phyloP scores from a whole-genome alignment of 2,888 invertebrate genomes.

The Sclerodermus sp. region DNA sequence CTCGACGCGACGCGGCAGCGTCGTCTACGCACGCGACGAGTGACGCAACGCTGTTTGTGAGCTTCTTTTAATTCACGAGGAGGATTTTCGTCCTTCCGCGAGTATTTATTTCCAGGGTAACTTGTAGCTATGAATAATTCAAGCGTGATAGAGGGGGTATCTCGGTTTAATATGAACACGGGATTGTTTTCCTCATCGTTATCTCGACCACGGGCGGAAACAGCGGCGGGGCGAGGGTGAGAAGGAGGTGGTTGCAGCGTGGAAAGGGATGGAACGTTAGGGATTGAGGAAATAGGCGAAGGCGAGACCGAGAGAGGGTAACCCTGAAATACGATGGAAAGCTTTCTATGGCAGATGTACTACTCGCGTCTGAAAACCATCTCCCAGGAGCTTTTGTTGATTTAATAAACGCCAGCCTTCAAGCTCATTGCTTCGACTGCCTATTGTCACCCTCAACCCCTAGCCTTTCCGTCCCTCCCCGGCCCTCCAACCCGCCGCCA shows the following conservation, averaged over 20 bases:
- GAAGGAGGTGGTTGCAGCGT: background rate
- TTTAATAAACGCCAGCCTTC: constrained; percentile 44
- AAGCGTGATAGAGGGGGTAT: no score
- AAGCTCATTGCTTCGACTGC: constrained; percentile 27
- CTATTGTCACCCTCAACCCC: constrained; percentile 25
- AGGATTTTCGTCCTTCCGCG: no score
- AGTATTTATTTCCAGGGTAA: no score
- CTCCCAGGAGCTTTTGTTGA: constrained; percentile 39
- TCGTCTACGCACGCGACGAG: no score
- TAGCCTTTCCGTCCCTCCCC: constrained; percentile 6
- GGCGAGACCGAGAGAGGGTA: constrained; percentile 1
- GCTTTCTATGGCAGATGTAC: constrained; percentile 39
- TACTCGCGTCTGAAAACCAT: constrained; percentile 35
- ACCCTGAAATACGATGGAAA: constrained; percentile 25
- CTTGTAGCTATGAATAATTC: no score
- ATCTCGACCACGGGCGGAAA: no score
- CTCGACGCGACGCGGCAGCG: no score
- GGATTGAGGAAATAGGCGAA: constrained; percentile 1
- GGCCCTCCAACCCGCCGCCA: background rate
- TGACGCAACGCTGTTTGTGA: no score
- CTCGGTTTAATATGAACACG: background rate
- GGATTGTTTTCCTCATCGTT: no score
- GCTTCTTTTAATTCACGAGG: no score
- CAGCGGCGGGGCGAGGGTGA: no score
- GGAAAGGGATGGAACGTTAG: background rate